Conservation (phyloP, 2,888 invertebrate species). For the Drosophila buzzatii region DNA sequence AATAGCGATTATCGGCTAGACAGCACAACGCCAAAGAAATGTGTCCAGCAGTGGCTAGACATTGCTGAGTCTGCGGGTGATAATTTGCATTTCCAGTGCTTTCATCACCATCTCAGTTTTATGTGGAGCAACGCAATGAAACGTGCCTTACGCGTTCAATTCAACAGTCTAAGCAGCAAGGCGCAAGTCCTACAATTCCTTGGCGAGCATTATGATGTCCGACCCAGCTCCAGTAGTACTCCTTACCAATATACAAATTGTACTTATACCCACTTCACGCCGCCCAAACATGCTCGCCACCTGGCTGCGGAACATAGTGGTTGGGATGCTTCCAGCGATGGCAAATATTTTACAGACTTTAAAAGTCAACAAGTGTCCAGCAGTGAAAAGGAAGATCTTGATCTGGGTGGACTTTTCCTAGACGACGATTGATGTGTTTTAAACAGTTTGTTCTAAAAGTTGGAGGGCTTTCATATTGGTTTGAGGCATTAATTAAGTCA, state of each 20-base stretch:
- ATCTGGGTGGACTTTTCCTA: conserved; percentile 70
- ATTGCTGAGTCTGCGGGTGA: conserved; percentile 88
- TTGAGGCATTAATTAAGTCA: background rate
- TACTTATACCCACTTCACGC: conserved; percentile 66
- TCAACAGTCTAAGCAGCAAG: conserved; percentile 91
- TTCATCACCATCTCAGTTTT: conserved; percentile 98
- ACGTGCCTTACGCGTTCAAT: conserved; percentile 90
- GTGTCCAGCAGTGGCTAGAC: conserved; percentile 93
- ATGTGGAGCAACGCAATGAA: conserved; percentile 95
- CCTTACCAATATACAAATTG: conserved; percentile 58
- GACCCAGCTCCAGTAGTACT: conserved; percentile 46
- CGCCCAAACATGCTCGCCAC: conserved; percentile 49
- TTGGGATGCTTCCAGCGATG: conserved; percentile 66
- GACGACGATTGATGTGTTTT: conserved; percentile 52
- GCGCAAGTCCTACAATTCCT: conserved; percentile 90
- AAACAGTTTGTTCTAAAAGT: background rate
- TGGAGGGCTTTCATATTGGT: background rate
- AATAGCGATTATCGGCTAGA: conserved; percentile 80
- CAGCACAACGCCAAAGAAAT: conserved; percentile 89
- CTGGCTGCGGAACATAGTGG: conserved; percentile 27
- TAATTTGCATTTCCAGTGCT: conserved; percentile 91
- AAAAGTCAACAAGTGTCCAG: conserved; percentile 49
- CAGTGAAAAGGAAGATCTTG: conserved; percentile 44
- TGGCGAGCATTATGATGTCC: conserved; percentile 86
- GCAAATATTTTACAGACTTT: conserved; percentile 79